Evolutionary conservation across 2,113 vertebrate genomes (phyloP).

Genomic region (Antechinus flavipes): DNA sequence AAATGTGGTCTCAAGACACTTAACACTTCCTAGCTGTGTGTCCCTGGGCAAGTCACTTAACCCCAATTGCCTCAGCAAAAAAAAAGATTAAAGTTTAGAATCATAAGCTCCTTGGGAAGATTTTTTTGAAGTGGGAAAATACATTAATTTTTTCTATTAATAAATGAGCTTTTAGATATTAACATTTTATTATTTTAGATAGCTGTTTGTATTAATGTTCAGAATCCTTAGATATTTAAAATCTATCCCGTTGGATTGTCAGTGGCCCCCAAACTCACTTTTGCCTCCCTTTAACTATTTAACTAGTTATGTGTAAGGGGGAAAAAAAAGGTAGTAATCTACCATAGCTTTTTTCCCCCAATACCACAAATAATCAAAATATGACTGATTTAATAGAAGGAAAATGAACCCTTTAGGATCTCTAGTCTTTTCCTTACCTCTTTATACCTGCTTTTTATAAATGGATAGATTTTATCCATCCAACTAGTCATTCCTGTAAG

Average conservation of each 20-base stretch:
- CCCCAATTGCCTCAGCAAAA: no score
- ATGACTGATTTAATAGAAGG: neutral
- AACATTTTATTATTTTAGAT: no score
- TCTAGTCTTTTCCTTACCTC: neutral
- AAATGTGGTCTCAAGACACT: no score
- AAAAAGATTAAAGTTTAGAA: neutral
- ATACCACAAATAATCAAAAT: neutral
- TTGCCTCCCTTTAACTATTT: neutral
- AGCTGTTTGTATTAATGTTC: neutral
- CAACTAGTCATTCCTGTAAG: neutral
- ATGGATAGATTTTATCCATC: neutral
- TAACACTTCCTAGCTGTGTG: no score
- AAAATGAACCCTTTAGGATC: neutral
- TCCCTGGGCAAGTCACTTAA: no score
- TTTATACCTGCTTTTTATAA: neutral
- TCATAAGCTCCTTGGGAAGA: neutral
- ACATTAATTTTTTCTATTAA: neutral
- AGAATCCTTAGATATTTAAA: neutral
- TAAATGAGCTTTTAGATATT: neutral
- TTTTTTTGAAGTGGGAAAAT: neutral
- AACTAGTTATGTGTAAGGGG: neutral
- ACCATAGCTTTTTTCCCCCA: neutral
- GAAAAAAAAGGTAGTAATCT: neutral
- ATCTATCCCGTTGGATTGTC: neutral
- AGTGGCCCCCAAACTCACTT: neutral